Percentiles rank a stretch among this genome's conserved stretches.
Conservation (phyloP, 2,888 invertebrate genomes). For the Neuroscelio doddi region DNA sequence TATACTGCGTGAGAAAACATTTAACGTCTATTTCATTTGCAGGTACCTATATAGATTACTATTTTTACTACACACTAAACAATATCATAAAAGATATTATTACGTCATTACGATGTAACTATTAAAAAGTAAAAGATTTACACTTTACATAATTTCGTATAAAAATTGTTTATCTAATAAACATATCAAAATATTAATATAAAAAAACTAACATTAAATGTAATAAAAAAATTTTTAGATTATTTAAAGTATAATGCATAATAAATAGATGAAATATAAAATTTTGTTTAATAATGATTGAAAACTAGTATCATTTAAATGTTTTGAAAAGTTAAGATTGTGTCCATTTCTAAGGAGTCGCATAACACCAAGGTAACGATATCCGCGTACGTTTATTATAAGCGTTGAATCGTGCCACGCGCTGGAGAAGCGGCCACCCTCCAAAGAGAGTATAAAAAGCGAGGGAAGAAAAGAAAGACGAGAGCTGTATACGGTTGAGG, state of each 20-base stretch:
- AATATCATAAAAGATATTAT: too few relatives aligned
- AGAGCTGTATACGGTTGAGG: conserved; percentile 31
- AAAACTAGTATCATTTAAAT: too few relatives aligned
- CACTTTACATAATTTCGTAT: too few relatives aligned
- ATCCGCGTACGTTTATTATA: conserved; percentile 51
- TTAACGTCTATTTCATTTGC: not conserved
- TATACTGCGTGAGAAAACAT: not conserved
- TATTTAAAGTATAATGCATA: too few relatives aligned
- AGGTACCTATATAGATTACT: not conserved
- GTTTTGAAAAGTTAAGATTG: not conserved
- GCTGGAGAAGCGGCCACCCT: conserved; percentile 40
- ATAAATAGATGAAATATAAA: too few relatives aligned
- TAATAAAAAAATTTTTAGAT: too few relatives aligned
- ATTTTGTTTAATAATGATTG: too few relatives aligned
- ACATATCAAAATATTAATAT: too few relatives aligned
- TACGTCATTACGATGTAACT: too few relatives aligned
- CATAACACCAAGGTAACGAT: conserved; percentile 11
- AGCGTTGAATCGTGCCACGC: conserved; percentile 54
- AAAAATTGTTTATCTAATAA: too few relatives aligned
- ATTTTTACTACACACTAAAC: not conserved
- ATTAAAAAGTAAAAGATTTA: too few relatives aligned
- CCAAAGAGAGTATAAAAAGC: conserved; percentile 40
- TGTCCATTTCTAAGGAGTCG: conserved; percentile 3
- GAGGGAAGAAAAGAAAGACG: conserved; percentile 38
- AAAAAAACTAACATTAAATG: too few relatives aligned